phyloP scores from a whole-genome alignment of 2,888 invertebrate genomes.

The Cataglyphis livida region DNA sequence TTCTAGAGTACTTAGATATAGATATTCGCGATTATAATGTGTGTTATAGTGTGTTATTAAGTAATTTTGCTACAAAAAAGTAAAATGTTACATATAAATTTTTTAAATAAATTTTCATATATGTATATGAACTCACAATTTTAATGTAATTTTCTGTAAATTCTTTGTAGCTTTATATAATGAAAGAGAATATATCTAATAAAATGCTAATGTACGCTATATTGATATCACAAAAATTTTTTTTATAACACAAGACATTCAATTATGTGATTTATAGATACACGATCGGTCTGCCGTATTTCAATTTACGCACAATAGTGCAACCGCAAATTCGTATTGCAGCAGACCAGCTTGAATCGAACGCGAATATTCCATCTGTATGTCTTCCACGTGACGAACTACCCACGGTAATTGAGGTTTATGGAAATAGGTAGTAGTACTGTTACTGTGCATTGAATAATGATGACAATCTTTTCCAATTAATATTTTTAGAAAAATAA shows the following conservation, averaged over 20 bases:
- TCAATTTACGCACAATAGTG: constrained; percentile 62
- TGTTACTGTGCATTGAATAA: neutral
- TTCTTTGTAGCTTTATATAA: too few relatives aligned
- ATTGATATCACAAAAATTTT: neutral
- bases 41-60: neutral
- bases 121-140: neutral
- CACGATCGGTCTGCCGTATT: constrained; percentile 31
- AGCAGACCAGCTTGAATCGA: constrained; percentile 49
- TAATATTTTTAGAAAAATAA: constrained; percentile 26
- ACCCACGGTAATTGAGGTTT: constrained; percentile 66
- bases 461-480: constrained; percentile 31
- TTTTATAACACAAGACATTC: constrained; percentile 9
- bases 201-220: neutral
- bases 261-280: constrained; percentile 29
- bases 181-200: neutral
- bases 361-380: constrained; percentile 56
- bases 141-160: constrained; percentile 15
- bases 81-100: neutral
- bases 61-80: neutral
- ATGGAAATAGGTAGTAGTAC: constrained; percentile 53
- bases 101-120: neutral
- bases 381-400: constrained; percentile 65
- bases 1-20: neutral
- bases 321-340: constrained; percentile 57
- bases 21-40: neutral